Percentiles rank a stretch among this genome's conserved stretches.
Conservation (phyloP, 1,140 invertebrate genomes). For the Lepidurus arcticus region DNA sequence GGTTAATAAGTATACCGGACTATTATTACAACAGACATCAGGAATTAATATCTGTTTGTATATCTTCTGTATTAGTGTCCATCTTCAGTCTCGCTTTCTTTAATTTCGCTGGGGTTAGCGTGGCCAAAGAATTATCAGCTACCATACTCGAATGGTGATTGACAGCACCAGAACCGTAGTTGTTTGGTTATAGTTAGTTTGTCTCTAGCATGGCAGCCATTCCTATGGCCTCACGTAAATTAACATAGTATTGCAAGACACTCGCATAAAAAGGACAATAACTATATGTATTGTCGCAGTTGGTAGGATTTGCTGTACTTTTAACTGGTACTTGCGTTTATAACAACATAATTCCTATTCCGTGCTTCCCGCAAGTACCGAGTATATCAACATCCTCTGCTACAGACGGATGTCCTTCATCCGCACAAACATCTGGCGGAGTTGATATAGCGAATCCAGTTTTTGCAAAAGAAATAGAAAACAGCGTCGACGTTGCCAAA, state of each 20-base stretch:
- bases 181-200: slow-evolving; percentile 79
- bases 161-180: slow-evolving; percentile 83
- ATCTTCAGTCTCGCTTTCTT: slow-evolving; percentile 89
- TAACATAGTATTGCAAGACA: not conserved
- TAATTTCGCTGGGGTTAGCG: slow-evolving; percentile 89
- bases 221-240: slow-evolving; percentile 68
- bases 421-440: too few species aligned
- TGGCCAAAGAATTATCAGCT: slow-evolving; percentile 87
- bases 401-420: too few species aligned
- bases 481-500: too few species aligned
- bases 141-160: slow-evolving; percentile 86
- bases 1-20: slow-evolving; percentile 54
- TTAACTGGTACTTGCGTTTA: slow-evolving; percentile 72
- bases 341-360: slow-evolving; percentile 53
- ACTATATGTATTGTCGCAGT: slow-evolving; percentile 42
- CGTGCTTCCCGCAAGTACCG: not conserved
- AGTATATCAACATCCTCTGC: not conserved
- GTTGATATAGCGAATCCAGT: too few species aligned
- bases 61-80: slow-evolving; percentile 57
- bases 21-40: not conserved
- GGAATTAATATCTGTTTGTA: not conserved
- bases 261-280: not conserved
- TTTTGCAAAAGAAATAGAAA: too few species aligned
- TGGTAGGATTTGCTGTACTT: slow-evolving; percentile 66
- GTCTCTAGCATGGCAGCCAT: slow-evolving; percentile 64